Base-by-base conservation (phyloP, 2,797 vertebrate species). In the Lophius americanus region DNA sequence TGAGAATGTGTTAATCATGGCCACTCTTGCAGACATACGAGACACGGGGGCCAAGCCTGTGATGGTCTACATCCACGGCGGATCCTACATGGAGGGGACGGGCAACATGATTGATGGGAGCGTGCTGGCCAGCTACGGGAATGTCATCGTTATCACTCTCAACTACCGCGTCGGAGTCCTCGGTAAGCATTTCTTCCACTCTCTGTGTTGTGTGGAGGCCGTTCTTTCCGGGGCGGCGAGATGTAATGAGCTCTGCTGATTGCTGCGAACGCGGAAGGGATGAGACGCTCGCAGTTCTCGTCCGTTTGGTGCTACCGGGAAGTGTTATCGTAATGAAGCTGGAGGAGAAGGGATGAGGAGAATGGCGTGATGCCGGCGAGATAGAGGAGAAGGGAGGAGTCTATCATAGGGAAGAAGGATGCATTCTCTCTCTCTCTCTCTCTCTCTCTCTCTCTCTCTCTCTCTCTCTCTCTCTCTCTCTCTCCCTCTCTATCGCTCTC, bases 31-130 rank as follows among this genome's bases (percentile, higher is more conserved):
- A 99, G 98, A 99, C 95, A 99, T 99, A 91, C 96, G 97, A 92
- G 98, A 99, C 82, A 97, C 96, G 69, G 98, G 97, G 46, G 96
- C 97, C 94, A 99, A 99, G 88, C 98, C 98, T 1, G 98, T 99
- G 92, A 99, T 99, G 98, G 97, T 99, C 81, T 99, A 98, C 77
- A 98, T 99, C 92, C 98, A 99, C 0, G 98, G 98, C 37, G 98
- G 98, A 50, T 99, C 98, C 1, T 99, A 99, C 95, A 99, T 99
- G 97, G 98, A 99, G 89, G 98, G 98, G 78, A 99, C 97, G 0
- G 98, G 98, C 73, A 99, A 99, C 95, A 98, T 99, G 97, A 98
- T 99, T 54, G 98, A 99, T 60, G 98, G 96, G 86, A 98, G 97
- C 35, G 90, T 99, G 73, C 92, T 99, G 89, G 98, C 98, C 91